Conservation (phyloP, 2,888 invertebrate species). For the Melipona beecheii region DNA sequence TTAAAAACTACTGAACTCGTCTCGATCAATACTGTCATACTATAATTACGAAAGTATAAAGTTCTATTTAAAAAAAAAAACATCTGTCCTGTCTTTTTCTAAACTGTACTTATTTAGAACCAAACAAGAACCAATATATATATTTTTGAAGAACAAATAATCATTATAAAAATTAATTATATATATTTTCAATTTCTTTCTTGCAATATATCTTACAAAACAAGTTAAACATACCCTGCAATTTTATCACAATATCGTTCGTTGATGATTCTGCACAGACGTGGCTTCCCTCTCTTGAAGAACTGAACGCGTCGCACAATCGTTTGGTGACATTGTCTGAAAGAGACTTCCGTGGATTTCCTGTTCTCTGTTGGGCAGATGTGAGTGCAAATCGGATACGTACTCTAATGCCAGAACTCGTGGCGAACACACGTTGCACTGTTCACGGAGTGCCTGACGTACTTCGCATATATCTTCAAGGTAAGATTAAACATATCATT, state of each 20-base stretch:
- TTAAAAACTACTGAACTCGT: not conserved
- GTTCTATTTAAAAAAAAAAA: not conserved
- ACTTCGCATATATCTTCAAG: constrained; percentile 92
- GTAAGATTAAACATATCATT: constrained; percentile 84
- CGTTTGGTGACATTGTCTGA: constrained; percentile 89
- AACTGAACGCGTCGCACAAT: constrained; percentile 91
- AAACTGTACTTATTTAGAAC: not conserved
- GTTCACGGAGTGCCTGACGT: constrained; percentile 92
- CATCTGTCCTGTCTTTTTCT: not conserved
- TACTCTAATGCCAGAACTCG: constrained; percentile 90
- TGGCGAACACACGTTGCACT: constrained; percentile 92
- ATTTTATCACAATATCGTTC: not conserved
- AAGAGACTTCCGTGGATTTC: constrained; percentile 93
- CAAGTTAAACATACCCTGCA: not conserved
- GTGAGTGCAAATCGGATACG: constrained; percentile 91
- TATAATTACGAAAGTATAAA: not conserved
- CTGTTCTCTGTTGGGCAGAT: constrained; percentile 92
- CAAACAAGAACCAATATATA: not conserved
- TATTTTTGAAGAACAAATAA: not conserved
- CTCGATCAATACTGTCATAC: not conserved
- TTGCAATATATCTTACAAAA: not conserved
- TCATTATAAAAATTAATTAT: not conserved
- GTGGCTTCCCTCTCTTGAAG: constrained; percentile 90
- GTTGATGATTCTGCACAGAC: constrained; percentile 85
- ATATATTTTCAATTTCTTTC: not conserved